Percentiles rank a stretch among this genome's conserved stretches.
Evolutionary conservation across 1,140 invertebrate species (phyloP).

Genomic region (Bombus polaris): DNA sequence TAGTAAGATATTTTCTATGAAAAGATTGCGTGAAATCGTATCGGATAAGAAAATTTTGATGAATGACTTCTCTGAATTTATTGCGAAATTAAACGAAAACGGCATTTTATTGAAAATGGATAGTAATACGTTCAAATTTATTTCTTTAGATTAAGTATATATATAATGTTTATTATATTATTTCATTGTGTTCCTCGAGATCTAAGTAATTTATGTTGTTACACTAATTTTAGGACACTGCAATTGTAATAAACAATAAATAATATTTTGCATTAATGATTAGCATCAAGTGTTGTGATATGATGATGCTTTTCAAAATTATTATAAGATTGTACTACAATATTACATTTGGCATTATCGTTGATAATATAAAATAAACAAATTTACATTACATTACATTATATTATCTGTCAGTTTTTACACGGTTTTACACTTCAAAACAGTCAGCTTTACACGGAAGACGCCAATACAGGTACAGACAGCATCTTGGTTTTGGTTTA

Average conservation of each 20-base stretch:
- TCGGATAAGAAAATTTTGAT: conserved; percentile 86
- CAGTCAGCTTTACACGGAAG: conserved; percentile 68
- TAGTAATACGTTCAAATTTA: conserved; percentile 89
- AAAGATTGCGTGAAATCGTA: conserved; percentile 89
- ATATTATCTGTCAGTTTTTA: not conserved
- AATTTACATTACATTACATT: not conserved
- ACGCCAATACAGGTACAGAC: conserved; percentile 58
- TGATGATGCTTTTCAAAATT: not conserved
- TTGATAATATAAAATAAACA: not conserved
- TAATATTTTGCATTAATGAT: not conserved
- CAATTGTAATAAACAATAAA: not conserved
- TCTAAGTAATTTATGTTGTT: not conserved
- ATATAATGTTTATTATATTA: not conserved
- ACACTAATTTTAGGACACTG: conserved; percentile 24
- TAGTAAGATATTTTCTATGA: conserved; percentile 88
- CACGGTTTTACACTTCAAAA: conserved; percentile 54
- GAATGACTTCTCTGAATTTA: conserved; percentile 85
- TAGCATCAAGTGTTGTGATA: not conserved
- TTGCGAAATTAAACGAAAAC: conserved; percentile 91
- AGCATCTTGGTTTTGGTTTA: conserved; percentile 47
- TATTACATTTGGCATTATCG: not conserved
- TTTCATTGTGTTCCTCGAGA: not conserved
- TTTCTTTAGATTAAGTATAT: conserved; percentile 38
- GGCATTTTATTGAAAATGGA: conserved; percentile 93
- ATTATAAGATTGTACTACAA: not conserved